Evolutionary conservation across 2,888 invertebrate species (phyloP).

Genomic region (Teleogryllus oceanicus): DNA sequence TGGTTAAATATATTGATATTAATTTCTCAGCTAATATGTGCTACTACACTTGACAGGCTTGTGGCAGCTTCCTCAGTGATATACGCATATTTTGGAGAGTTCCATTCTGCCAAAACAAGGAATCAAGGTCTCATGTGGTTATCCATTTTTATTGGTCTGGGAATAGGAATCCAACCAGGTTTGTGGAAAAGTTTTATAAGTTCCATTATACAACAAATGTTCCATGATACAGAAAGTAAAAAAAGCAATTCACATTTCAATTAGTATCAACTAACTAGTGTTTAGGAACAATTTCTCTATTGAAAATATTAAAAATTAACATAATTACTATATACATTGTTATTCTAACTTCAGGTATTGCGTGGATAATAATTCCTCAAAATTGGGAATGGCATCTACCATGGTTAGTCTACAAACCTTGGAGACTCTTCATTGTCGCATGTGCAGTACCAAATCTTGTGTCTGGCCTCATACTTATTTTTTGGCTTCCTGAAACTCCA

Average conservation of each 20-base stretch:
- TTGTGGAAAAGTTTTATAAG: conserved; percentile 20
- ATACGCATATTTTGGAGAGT: conserved; percentile 60
- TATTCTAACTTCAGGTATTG: conserved; percentile 38
- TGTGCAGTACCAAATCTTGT: conserved; percentile 45
- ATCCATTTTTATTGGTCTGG: conserved; percentile 48
- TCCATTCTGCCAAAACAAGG: conserved; percentile 50
- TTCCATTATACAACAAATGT: not conserved
- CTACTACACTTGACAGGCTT: conserved; percentile 25
- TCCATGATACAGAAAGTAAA: too few species aligned
- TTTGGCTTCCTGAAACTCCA: conserved; percentile 46
- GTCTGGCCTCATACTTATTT: conserved; percentile 42
- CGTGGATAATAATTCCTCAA: conserved; percentile 45
- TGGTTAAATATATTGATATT: not conserved
- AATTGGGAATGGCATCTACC: conserved; percentile 41
- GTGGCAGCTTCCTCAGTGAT: conserved; percentile 55
- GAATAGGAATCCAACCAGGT: conserved; percentile 45
- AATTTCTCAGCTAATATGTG: not conserved
- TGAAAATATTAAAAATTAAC: too few species aligned
- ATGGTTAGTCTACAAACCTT: conserved; percentile 43
- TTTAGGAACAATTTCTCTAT: too few species aligned
- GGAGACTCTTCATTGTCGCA: conserved; percentile 45
- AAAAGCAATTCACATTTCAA: too few species aligned
- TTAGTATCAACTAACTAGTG: too few species aligned
- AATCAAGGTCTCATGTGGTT: conserved; percentile 51
- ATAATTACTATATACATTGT: too few species aligned